A percentile compares a stretch with the other conserved stretches of the same genome.
These are phyloP conservation scores for Epinotia ramella DNA, from an alignment of 2,888 invertebrate genomes.

Conservation along the genomic window DNA sequence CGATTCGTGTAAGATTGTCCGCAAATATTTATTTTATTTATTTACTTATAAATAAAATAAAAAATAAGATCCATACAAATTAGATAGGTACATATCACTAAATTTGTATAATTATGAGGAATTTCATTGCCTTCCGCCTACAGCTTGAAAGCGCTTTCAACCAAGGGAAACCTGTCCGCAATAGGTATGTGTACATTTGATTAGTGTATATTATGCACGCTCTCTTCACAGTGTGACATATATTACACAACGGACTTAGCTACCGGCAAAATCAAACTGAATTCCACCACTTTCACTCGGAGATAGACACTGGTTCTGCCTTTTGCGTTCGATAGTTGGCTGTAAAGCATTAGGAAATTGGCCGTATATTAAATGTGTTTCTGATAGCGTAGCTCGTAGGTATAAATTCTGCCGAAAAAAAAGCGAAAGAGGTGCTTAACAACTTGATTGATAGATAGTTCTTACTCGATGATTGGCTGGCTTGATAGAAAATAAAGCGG, in stretches of 20 bases:
- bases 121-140: neutral
- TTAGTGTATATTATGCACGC: conserved; percentile 44
- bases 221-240: conserved; percentile 43
- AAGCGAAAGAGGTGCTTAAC: neutral
- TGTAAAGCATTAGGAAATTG: conserved; percentile 10
- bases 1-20: too few species aligned
- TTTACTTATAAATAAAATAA: too few species aligned
- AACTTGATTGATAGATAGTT: neutral
- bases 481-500: too few species aligned
- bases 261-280: conserved; percentile 35
- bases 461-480: too few species aligned
- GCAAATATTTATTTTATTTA: too few species aligned
- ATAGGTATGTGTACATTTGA: conserved; percentile 24
- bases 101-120: neutral
- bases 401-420: conserved; percentile 1
- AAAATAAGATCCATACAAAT: too few species aligned
- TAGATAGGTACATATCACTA: too few species aligned
- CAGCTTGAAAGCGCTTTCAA: neutral
- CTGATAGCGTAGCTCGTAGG: conserved; percentile 8
- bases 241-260: conserved; percentile 37
- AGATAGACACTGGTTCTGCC: conserved; percentile 22
- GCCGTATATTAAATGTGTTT: conserved; percentile 7
- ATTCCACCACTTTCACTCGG: conserved; percentile 36
- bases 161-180: conserved; percentile 8
- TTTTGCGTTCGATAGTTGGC: conserved; percentile 21